Conservation (phyloP, 2,113 vertebrate genomes). For the Australoheros scitulus region DNA sequence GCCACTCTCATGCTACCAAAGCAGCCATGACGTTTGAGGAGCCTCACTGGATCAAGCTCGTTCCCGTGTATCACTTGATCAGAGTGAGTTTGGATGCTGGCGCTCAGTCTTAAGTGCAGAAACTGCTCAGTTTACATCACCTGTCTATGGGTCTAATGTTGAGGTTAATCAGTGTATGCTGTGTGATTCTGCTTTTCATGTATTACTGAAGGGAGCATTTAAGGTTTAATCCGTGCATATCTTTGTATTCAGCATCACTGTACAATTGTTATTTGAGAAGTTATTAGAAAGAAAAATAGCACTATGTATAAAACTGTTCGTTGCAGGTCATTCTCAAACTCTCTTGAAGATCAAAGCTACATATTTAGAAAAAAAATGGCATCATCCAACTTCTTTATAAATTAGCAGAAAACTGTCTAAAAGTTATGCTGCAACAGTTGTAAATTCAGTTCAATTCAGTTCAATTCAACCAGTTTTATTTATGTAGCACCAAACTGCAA, state of each 20-base stretch:
- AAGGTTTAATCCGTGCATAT: background rate
- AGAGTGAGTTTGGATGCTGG: background rate
- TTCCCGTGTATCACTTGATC: background rate
- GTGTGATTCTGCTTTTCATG: background rate
- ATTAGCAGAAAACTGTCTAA: background rate
- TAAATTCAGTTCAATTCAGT: constrained; percentile 1
- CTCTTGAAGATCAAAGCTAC: background rate
- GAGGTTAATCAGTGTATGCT: background rate
- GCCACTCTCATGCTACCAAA: background rate
- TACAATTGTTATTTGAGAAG: background rate
- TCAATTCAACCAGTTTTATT: background rate
- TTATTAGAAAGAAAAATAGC: background rate
- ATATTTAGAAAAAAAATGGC: background rate
- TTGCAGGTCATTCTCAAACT: too few relatives aligned
- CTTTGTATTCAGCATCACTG: background rate
- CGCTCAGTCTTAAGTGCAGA: background rate
- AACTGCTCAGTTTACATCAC: background rate
- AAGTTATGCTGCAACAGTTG: too few relatives aligned
- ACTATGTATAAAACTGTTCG: too few relatives aligned
- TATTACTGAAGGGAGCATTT: background rate
- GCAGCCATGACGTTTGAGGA: background rate
- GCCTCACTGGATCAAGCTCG: background rate
- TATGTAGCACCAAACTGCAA: too few relatives aligned
- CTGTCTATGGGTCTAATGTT: background rate
- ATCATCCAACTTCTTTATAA: background rate